Percentiles rank a stretch among this genome's conserved stretches.
Conservation (phyloP, 2,797 vertebrate genomes). For the Crocodylus rhombifer region DNA sequence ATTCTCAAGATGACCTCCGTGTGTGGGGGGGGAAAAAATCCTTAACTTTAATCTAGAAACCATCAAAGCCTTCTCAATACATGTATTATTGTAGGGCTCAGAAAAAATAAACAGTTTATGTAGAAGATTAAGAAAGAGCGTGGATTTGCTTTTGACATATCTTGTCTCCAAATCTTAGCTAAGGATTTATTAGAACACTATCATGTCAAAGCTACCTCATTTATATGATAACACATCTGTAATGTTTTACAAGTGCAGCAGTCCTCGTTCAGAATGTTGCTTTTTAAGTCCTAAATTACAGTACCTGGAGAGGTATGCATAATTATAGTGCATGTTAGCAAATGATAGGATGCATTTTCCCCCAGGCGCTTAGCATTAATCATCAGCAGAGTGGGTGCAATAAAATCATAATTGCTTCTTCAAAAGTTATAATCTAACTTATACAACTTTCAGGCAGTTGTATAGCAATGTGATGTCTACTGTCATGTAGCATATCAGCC, state of each 20-base stretch:
- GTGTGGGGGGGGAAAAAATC: constrained; percentile 56
- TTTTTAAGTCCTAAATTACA: constrained; percentile 87
- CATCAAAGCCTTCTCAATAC: constrained; percentile 83
- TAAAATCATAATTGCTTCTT: constrained; percentile 89
- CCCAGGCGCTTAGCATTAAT: constrained; percentile 85
- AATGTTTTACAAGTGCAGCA: constrained; percentile 86
- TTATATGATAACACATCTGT: constrained; percentile 89
- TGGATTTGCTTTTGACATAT: constrained; percentile 86
- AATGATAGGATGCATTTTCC: constrained; percentile 87
- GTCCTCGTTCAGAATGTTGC: constrained; percentile 84
- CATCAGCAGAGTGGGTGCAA: constrained; percentile 85
- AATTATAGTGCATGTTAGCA: constrained; percentile 86
- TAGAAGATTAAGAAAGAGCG: constrained; percentile 86
- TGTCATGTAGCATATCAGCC: constrained; percentile 35
- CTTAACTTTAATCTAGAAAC: constrained; percentile 81
- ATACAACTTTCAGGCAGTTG: constrained; percentile 78
- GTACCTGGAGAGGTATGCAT: constrained; percentile 88
- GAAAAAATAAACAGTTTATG: constrained; percentile 89
- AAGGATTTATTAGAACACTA: constrained; percentile 84
- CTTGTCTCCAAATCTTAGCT: constrained; percentile 86
- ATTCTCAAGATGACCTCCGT: constrained; percentile 79
- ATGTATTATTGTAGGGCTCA: constrained; percentile 85
- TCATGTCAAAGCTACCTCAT: constrained; percentile 87
- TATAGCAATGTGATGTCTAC: constrained; percentile 70
- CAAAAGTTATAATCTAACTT: constrained; percentile 85